phyloP scores from a whole-genome alignment of 1,140 invertebrate genomes.

The Dinothrombium tinctorium region DNA sequence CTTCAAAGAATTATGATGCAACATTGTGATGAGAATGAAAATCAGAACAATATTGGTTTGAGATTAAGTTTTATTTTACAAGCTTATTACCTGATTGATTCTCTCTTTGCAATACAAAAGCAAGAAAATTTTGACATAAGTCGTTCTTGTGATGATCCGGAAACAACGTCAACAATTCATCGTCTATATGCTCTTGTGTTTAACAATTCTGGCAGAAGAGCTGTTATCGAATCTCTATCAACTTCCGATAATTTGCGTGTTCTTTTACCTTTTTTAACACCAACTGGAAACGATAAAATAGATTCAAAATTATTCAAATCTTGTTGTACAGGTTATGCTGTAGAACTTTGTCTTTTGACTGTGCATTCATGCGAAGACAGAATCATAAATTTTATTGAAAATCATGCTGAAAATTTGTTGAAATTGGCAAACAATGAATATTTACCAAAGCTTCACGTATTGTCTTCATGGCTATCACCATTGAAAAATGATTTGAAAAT shows the following conservation, averaged over 20 bases:
- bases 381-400: constrained; percentile 2
- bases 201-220: neutral
- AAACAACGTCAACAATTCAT: neutral
- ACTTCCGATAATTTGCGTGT: constrained; percentile 34
- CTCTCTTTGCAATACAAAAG: neutral
- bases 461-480: constrained; percentile 6
- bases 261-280: constrained; percentile 30
- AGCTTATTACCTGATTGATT: constrained; percentile 1
- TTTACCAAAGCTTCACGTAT: neutral
- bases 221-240: neutral
- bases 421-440: neutral
- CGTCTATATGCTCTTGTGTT: neutral
- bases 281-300: constrained; percentile 15
- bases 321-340: constrained; percentile 43
- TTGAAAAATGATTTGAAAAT: neutral
- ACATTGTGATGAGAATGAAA: neutral
- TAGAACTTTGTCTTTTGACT: constrained; percentile 40
- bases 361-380: constrained; percentile 43
- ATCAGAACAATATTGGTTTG: neutral
- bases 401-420: constrained; percentile 3
- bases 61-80: constrained; percentile 1
- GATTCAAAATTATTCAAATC: constrained; percentile 28
- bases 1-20: neutral
- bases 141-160: neutral
- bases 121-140: neutral